Conservation (phyloP, 1,140 invertebrate species). For the Idris sp. region DNA sequence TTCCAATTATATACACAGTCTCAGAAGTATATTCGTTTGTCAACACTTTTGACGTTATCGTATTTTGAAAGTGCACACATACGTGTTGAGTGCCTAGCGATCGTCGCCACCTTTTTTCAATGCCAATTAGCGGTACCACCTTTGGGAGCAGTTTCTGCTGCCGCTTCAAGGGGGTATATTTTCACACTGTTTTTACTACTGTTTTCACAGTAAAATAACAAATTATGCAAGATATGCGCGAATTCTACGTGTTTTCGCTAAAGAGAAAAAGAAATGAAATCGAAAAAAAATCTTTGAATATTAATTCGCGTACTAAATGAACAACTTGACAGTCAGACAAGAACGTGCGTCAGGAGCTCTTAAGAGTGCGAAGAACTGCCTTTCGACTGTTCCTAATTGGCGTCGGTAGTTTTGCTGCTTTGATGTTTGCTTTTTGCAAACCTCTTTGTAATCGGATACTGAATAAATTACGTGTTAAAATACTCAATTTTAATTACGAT, state of each 20-base stretch:
- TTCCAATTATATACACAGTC: constrained; percentile 39
- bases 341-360: constrained; percentile 35
- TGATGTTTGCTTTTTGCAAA: constrained; percentile 63
- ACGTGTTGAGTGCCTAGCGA: constrained; percentile 64
- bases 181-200: constrained; percentile 46
- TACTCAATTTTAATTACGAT: constrained; percentile 65
- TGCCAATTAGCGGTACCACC: constrained; percentile 72
- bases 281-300: constrained; percentile 53
- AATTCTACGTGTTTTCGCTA: constrained; percentile 18
- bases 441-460: constrained; percentile 63
- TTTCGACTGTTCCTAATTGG: constrained; percentile 66
- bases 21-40: constrained; percentile 20
- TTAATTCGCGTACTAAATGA: constrained; percentile 61
- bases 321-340: constrained; percentile 51
- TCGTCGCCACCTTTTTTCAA: constrained; percentile 76
- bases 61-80: constrained; percentile 7
- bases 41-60: constrained; percentile 20
- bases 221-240: constrained; percentile 52
- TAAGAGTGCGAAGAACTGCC: constrained; percentile 46
- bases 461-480: constrained; percentile 67
- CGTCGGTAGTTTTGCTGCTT: constrained; percentile 63
- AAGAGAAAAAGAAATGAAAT: constrained; percentile 9
- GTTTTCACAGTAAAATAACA: constrained; percentile 54
- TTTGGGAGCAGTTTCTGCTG: constrained; percentile 50
- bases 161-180: constrained; percentile 41